phyloP scores from a whole-genome alignment of 2,888 invertebrate species.

The Tholera decimalis region DNA sequence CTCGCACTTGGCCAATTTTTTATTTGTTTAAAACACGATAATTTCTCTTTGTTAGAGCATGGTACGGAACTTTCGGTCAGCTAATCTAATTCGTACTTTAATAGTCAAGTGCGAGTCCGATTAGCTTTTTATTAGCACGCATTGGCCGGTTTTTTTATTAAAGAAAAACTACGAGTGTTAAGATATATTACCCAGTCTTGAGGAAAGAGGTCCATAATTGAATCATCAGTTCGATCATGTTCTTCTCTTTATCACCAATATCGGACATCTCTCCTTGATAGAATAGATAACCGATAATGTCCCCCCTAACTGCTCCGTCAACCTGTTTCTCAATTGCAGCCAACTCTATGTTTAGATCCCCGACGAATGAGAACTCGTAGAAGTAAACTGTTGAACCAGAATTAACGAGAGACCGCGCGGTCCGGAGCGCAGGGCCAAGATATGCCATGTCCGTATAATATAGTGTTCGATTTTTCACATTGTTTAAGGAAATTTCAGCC shows the following conservation, averaged over 20 bases:
- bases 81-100: too few species aligned
- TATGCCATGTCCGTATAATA: slow-evolving; percentile 80
- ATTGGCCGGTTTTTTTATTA: too few species aligned
- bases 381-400: slow-evolving; percentile 87
- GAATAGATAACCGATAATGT: slow-evolving; percentile 90
- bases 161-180: too few species aligned
- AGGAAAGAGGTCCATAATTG: slow-evolving; percentile 87
- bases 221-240: slow-evolving; percentile 70
- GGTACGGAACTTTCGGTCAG: too few species aligned
- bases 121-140: too few species aligned
- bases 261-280: slow-evolving; percentile 61
- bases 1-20: too few species aligned
- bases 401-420: slow-evolving; percentile 73
- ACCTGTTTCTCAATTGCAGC: slow-evolving; percentile 77
- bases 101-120: too few species aligned
- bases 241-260: slow-evolving; percentile 64
- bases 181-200: slow-evolving; percentile 87
- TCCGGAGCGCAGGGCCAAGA: slow-evolving; percentile 76
- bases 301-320: slow-evolving; percentile 89
- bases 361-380: slow-evolving; percentile 91
- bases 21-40: too few species aligned
- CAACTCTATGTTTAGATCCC: slow-evolving; percentile 85
- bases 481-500: slow-evolving; percentile 64
- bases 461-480: slow-evolving; percentile 69
- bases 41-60: too few species aligned